Base-by-base conservation (phyloP, 2,797 vertebrate species). In the Acridotheres tristis region DNA sequence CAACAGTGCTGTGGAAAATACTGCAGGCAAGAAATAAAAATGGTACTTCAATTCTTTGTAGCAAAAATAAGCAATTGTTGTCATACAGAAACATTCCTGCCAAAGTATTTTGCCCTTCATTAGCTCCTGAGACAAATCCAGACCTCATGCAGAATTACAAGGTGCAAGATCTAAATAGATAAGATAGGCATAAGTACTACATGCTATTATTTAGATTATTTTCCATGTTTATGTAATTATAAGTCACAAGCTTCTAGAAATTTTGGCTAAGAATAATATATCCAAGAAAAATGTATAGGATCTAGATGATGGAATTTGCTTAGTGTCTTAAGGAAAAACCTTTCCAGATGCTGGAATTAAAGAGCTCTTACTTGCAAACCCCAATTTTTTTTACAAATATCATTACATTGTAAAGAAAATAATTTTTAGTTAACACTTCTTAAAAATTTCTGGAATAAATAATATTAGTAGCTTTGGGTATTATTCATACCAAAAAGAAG, bases 81-180 rank as follows among this genome's bases (percentile, higher is more conserved):
- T 25, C 47, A 80, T 36, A 72, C 32, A 47, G 32, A 65, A 13
- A 65, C 22, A 45, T 43, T 74, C 42, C 47, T 94, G 72, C 59
- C 65, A 71, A 74, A 61, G 13, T 42, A 27, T 80, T 92, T 95
- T 93, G 61, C 55, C 67, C 67, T 93, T 87, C 86, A 92, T 94
- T 96, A 96, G 6, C n/a, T 71, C 36, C 78, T 96, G 89, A 95
- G 78, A 43, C 26, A 80, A 89, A 65, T 95, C 86, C 81, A 96
- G 81, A 77, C 42, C 57, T 92, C 88, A 77, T 54, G 63, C 32
- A 71, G 81, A 88, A 94, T 54, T 80, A 65, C 42, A 88, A 80
- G 48, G 42, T 38, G 13, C 13, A 68, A 85, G 42, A 38, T 54
- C 30, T 69, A 66, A 91, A 92, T 9, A 55, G n/a, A 26, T 73